Conservation (phyloP, 2,888 invertebrate genomes). For the Aspidiotus destructor region DNA sequence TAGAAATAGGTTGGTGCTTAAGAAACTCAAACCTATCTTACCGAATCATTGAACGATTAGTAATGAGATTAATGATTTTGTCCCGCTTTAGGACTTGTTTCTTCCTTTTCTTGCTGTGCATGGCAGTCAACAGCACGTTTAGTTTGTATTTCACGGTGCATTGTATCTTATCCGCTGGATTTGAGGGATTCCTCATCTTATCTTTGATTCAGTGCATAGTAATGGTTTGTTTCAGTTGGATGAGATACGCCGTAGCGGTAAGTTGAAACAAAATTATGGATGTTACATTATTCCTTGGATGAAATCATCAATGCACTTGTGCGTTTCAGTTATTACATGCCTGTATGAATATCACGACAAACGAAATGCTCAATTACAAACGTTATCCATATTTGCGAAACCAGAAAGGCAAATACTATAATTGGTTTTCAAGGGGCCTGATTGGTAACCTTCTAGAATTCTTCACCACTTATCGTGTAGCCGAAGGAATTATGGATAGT, state of each 20-base stretch:
- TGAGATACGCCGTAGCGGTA: conserved; percentile 58
- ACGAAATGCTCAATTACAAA: conserved; percentile 90
- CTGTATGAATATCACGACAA: conserved; percentile 86
- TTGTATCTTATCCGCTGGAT: conserved; percentile 72
- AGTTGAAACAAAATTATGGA: conserved; percentile 4
- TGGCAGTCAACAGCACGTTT: conserved; percentile 77
- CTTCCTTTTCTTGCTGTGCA: conserved; percentile 76
- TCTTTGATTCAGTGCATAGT: conserved; percentile 72
- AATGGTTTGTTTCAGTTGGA: conserved; percentile 78
- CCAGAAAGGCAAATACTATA: conserved; percentile 76
- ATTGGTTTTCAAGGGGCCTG: conserved; percentile 84
- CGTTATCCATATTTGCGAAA: conserved; percentile 82
- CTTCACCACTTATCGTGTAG: conserved; percentile 45
- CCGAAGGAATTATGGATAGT: conserved; percentile 23
- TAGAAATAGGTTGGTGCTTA: conserved; percentile 54
- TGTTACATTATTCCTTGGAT: background rate
- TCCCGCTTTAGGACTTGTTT: conserved; percentile 69
- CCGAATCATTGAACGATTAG: too few species aligned
- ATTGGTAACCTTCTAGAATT: conserved; percentile 79
- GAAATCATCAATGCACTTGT: conserved; percentile 28
- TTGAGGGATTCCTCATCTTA: conserved; percentile 72
- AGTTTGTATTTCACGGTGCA: conserved; percentile 81
- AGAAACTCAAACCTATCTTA: background rate
- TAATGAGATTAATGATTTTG: background rate
- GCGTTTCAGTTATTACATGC: conserved; percentile 70